Evolutionary conservation across 1,140 invertebrate species (phyloP).

Genomic region (Eriocheir sinensis): DNA sequence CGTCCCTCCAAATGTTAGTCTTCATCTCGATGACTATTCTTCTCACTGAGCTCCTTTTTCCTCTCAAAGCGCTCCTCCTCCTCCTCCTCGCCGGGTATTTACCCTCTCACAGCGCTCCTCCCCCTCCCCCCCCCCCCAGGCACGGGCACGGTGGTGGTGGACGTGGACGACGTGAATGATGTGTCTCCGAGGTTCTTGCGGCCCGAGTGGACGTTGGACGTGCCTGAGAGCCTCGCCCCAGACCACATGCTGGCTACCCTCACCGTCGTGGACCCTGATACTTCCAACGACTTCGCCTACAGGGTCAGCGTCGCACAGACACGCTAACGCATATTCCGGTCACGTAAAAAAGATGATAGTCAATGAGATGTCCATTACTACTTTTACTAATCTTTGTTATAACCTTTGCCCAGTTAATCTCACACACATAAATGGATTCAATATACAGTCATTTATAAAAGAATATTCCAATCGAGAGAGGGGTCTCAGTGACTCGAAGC

Average conservation of each 20-base stretch:
- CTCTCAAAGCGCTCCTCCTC: too few species aligned
- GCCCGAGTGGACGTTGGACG: slow-evolving; percentile 64
- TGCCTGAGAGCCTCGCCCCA: slow-evolving; percentile 47
- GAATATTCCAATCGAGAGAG: too few species aligned
- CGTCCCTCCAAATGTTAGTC: too few species aligned
- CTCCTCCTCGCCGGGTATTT: too few species aligned
- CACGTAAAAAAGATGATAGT: too few species aligned
- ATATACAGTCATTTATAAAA: too few species aligned
- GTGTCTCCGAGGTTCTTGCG: slow-evolving; percentile 58
- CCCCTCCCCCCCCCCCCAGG: not conserved
- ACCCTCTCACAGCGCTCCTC: not conserved
- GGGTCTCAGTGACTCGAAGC: too few species aligned
- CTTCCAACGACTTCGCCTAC: slow-evolving; percentile 54
- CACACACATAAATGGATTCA: not conserved
- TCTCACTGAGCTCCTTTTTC: too few species aligned
- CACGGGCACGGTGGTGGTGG: slow-evolving; percentile 59
- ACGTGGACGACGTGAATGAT: slow-evolving; percentile 53
- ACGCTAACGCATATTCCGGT: too few species aligned
- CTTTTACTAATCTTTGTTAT: not conserved
- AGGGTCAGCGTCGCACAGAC: slow-evolving; percentile 32
- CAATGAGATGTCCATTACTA: too few species aligned
- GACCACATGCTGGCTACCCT: slow-evolving; percentile 51
- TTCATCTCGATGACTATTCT: too few species aligned
- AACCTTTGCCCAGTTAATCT: not conserved
- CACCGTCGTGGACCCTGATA: slow-evolving; percentile 44